Base-by-base conservation (phyloP, 1,140 invertebrate species). In the Meloidogyne exigua region DNA sequence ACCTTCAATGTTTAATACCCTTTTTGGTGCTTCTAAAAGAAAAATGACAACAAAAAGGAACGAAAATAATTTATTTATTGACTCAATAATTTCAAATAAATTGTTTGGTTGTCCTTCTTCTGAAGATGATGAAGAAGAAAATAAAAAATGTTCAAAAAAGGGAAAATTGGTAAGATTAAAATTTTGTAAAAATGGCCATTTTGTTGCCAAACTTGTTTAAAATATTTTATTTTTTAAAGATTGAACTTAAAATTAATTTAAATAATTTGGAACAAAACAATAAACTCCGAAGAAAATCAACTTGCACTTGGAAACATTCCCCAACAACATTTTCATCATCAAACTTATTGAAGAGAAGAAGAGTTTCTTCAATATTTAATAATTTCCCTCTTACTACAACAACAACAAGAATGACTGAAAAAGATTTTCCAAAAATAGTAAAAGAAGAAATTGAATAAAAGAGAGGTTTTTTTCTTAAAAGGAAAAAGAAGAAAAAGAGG, bases 211-310 rank as follows among this genome's bases (percentile, higher is more conserved):
- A 0, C 1, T 23, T 26, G 7, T 15, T 36, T 68, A 49, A 10
- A 39, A 39, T 7, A 7, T 39, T 39, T 39, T 39, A 18, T 18
- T 57, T 57, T 57, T 57, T 57, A 76, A 15, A 76, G 75, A 39
- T 76, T 23, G 75, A 76, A 72, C 75, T 76, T 32, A 76, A 75
- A 26, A 76, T 76, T 44, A 39, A 76, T 44, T 71, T 76, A 39
- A 36, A 76, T 23, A 23, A 18, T 21, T 74, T 65, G 18, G 26
- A 74, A 23, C 49, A 57, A 49, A 28, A n/a, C 4, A 4, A 49
- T n/a, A 57, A n/a, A 57, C 4, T 57, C 21, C 2, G 49, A n/a
- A n/a, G 49, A n/a, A 57, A 57, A 57, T 57, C 49, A 57, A 57
- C 49, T 5, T 57, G 49, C 21, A 9, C 7, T n/a, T n/a, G n/a